Evolutionary conservation across 1,140 invertebrate species (phyloP).

Genomic region (Pomacea maculata): DNA sequence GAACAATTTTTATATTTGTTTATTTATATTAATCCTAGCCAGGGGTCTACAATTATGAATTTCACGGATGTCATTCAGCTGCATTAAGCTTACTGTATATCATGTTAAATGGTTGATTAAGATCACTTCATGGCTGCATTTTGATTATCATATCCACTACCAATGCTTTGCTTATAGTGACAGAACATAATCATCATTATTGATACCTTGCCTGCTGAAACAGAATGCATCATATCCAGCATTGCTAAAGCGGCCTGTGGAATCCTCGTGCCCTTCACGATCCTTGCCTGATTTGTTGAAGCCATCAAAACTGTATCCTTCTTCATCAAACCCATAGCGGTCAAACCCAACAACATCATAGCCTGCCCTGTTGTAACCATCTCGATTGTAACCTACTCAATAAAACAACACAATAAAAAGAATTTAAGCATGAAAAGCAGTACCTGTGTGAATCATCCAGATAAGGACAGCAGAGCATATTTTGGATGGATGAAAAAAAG

Average conservation of each 20-base stretch:
- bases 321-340: slow-evolving; percentile 45
- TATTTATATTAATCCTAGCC: not conserved
- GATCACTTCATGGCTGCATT: not conserved
- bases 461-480: too few relatives aligned
- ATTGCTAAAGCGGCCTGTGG: slow-evolving; percentile 30
- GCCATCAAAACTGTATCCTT: slow-evolving; percentile 48
- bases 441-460: too few relatives aligned
- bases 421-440: not conserved
- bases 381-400: slow-evolving; percentile 43
- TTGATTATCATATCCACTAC: too few relatives aligned
- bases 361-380: slow-evolving; percentile 49
- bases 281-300: slow-evolving; percentile 39
- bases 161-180: too few relatives aligned
- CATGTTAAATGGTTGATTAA: not conserved
- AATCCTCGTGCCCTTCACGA: slow-evolving; percentile 36
- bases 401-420: slow-evolving; percentile 3
- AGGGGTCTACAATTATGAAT: not conserved
- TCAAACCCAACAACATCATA: slow-evolving; percentile 48
- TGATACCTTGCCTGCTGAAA: slow-evolving; percentile 44
- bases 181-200: too few relatives aligned
- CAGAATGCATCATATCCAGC: slow-evolving; percentile 45
- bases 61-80: not conserved
- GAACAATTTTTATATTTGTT: not conserved
- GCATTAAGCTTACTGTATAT: not conserved
- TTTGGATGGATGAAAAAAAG: too few relatives aligned